Evolutionary conservation across 1,140 invertebrate genomes (phyloP).

Genomic region (Leptestheria dahalacensis): DNA sequence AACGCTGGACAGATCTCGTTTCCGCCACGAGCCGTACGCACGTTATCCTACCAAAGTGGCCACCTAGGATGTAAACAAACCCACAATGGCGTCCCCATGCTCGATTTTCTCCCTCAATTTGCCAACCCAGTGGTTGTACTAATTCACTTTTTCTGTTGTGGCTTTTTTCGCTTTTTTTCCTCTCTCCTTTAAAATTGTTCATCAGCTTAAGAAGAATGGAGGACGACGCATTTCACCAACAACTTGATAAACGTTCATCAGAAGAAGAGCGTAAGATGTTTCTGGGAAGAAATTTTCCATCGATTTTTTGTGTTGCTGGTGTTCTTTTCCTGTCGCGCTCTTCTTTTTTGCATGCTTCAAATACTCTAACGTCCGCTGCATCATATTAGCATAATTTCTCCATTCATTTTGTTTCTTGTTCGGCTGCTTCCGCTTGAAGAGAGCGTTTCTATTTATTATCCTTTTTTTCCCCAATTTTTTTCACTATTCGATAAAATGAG

Average conservation of each 20-base stretch:
- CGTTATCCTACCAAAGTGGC: slow-evolving; percentile 17
- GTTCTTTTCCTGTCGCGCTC: background rate
- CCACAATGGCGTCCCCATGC: background rate
- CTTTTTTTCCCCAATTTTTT: background rate
- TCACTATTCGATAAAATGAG: too few relatives aligned
- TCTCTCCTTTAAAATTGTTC: background rate
- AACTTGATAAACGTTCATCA: too few relatives aligned
- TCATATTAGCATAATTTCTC: background rate
- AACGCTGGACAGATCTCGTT: slow-evolving; percentile 16
- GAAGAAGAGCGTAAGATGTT: background rate
- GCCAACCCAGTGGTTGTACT: background rate
- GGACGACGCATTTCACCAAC: too few relatives aligned
- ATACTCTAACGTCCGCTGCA: background rate
- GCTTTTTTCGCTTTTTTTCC: background rate
- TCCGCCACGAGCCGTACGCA: slow-evolving; percentile 20
- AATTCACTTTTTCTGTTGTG: background rate
- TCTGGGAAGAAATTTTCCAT: background rate
- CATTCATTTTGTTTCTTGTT: background rate
- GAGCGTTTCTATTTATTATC: background rate
- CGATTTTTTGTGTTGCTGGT: background rate
- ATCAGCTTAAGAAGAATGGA: background rate
- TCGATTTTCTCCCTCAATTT: background rate
- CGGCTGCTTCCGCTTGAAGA: too few relatives aligned
- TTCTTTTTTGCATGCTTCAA: background rate
- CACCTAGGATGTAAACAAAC: background rate